Conservation (phyloP, 2,113 vertebrate genomes). For the Lipotes vexillifer region DNA sequence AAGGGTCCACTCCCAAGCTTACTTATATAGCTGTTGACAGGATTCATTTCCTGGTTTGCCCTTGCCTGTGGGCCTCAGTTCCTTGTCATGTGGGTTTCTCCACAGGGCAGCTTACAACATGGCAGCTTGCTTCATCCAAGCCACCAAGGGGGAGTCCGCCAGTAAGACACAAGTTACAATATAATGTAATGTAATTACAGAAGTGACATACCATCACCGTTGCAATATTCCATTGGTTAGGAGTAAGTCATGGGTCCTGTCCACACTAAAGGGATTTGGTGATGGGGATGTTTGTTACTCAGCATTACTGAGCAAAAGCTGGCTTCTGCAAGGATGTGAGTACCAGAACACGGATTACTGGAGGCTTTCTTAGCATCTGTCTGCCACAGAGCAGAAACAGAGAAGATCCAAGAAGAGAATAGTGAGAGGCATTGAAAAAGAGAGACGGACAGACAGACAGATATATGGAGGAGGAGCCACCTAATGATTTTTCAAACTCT, state of each 20-base stretch:
- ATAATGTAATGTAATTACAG: neutral
- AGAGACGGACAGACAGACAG: neutral
- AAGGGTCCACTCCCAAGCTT: neutral
- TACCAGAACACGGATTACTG: neutral
- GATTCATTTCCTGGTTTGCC: neutral
- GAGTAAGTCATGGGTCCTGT: neutral
- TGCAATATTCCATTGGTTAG: neutral
- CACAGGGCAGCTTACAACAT: neutral
- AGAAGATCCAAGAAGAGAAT: neutral
- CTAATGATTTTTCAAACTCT: neutral
- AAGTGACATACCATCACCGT: neutral
- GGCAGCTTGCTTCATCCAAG: neutral
- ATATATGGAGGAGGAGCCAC: neutral
- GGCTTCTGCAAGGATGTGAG: neutral
- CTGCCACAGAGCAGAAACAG: neutral
- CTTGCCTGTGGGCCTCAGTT: neutral
- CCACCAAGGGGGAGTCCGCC: neutral
- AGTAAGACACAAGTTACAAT: neutral
- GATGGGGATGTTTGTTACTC: no score
- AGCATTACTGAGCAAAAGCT: no score
- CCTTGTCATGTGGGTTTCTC: neutral
- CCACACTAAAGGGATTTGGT: no score
- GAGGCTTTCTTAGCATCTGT: neutral
- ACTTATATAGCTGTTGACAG: neutral
- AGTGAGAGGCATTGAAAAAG: neutral